Evolutionary conservation across 2,888 invertebrate species (phyloP).

Genomic region (Dolichopus griseipennis): DNA sequence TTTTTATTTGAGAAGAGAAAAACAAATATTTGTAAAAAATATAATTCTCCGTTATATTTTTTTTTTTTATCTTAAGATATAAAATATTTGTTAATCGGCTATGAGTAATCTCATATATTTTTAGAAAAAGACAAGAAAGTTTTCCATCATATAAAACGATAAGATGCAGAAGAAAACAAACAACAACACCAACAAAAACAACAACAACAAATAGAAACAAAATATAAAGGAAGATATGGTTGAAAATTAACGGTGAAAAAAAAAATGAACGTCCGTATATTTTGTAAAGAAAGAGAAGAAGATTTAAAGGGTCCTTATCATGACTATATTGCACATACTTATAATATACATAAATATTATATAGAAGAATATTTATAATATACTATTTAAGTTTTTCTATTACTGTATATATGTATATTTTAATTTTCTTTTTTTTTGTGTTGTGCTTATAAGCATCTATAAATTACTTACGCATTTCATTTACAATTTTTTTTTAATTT

Average conservation of each 20-base stretch:
- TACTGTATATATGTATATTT: neutral
- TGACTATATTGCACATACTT: neutral
- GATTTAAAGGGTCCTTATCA: neutral
- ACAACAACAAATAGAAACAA: neutral
- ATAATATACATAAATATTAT: neutral
- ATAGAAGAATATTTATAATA: neutral
- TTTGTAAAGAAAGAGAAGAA: neutral
- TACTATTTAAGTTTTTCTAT: neutral
- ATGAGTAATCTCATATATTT: too few relatives aligned
- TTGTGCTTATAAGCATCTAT: neutral
- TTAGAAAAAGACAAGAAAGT: too few relatives aligned
- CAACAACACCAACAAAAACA: too few relatives aligned
- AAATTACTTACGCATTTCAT: constrained; percentile 6
- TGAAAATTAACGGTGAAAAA: neutral
- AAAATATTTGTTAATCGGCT: too few relatives aligned
- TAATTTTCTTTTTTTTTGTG: neutral
- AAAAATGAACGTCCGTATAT: neutral
- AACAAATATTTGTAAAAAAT: neutral
- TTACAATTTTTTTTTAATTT: neutral
- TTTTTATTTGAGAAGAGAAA: neutral
- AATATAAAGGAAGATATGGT: too few relatives aligned
- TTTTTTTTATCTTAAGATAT: too few relatives aligned
- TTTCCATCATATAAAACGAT: too few relatives aligned
- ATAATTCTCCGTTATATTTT: too few relatives aligned
- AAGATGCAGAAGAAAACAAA: too few relatives aligned